Conservation (phyloP, 2,888 invertebrate genomes). For the Platypus cylindrus region DNA sequence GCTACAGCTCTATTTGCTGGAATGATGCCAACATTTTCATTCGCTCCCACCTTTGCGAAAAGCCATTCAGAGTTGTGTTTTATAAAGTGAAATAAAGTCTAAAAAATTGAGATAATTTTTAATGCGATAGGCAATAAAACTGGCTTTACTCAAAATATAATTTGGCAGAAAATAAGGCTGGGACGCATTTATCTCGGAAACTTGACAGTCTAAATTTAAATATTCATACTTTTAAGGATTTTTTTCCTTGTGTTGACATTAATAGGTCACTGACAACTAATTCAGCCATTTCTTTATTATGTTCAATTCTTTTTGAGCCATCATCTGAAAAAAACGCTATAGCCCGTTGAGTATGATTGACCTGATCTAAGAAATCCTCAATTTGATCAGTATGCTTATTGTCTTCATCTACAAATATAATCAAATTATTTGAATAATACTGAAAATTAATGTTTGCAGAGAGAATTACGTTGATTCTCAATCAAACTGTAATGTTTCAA, state of each 20-base stretch:
- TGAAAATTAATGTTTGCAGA: too few relatives aligned
- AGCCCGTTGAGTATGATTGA: constrained; percentile 36
- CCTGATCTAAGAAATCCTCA: constrained; percentile 45
- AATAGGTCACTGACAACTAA: constrained; percentile 51
- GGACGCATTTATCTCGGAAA: not conserved
- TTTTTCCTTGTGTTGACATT: constrained; percentile 46
- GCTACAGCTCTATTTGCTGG: constrained; percentile 28
- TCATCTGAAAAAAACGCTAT: constrained; percentile 25
- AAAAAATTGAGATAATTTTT: constrained; percentile 7
- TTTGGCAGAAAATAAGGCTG: not conserved
- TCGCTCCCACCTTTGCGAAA: constrained; percentile 43
- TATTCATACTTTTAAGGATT: constrained; percentile 36
- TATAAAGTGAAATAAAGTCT: constrained; percentile 60
- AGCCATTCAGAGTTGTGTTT: constrained; percentile 57
- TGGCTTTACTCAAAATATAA: not conserved
- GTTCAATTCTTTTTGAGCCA: constrained; percentile 35
- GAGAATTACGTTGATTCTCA: too few relatives aligned
- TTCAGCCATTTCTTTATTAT: constrained; percentile 39
- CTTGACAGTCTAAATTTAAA: not conserved
- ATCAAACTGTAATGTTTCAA: too few relatives aligned
- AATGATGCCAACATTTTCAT: constrained; percentile 28
- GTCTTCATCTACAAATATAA: constrained; percentile 48
- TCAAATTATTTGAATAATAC: too few relatives aligned
- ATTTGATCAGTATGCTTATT: constrained; percentile 68
- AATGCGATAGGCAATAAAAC: too few relatives aligned